Base-by-base conservation (phyloP, 2,888 invertebrate species). In the Drosophila picticornis region DNA sequence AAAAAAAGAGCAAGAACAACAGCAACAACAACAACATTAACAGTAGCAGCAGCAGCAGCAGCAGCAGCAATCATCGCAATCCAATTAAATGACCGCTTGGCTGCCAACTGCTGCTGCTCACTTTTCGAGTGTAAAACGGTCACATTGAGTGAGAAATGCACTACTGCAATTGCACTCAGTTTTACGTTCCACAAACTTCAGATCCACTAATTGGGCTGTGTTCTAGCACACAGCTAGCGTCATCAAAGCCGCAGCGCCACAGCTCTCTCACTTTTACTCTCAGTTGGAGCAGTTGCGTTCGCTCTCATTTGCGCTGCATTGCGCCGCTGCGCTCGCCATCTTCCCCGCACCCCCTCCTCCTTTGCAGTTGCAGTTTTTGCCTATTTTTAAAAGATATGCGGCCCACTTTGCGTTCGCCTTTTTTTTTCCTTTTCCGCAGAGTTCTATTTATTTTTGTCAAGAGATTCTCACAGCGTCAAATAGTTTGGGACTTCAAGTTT, bases 61-160 rank as follows among this genome's bases (percentile, higher is more conserved):
- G 4, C 52, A 48, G 52, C 50, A 66, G 50, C 76, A 72, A 83
- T 76, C 72, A 72, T 87, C 75, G 83, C 82, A 84, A 84, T 87
- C 85, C 88, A 84, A 84, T 84, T 84, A 84, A 84, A 76, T 81
- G 85, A 77, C 69, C 73, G 52, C 55, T 66, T 46, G 60, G 48
- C 55, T 34, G 56, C 69, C 46, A 16, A 16, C 46, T 60, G 55
- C 19, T 50, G 50, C 50, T 50, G 50, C 27, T 43, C 62, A 34
- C n/a, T n/a, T 40, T 32, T 36, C 10, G 43, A 52, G 22, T 19
- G 25, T 38, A n/a, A n/a, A 38, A 43, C 31, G 19, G 22, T 11
- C 43, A 38, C 38, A 53, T 53, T 72, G 73, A 72, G 73, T 56
- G 65, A 11, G 27, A 72, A 27, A 38, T 57, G 16, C 27, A 4